Evolutionary conservation across 2,113 vertebrate species (phyloP), one percentile per base, ranked within the genome.

Genomic region (Tetrao urogallus): DNA sequence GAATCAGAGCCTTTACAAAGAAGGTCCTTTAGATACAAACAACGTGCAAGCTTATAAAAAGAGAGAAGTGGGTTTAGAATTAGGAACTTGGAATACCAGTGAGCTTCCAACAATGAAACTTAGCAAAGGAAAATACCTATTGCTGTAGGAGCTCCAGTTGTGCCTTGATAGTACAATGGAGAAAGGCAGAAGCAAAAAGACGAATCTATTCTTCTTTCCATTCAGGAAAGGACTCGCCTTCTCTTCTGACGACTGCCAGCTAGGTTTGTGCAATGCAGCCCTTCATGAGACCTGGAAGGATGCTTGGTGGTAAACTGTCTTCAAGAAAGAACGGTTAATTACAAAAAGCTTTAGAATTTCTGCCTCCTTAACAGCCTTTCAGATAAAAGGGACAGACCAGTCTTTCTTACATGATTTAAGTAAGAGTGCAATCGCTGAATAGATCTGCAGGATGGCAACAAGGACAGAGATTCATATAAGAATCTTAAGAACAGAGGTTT

Each of bases 271-370:
- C 88, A 75, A 11, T 34, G 73, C 27, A 94, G 93, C 95, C 93
- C 96, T 96, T 92, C 90, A 81, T 83, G 89, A 95, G 95, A 89
- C 89, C 95, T 89, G 92, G 89, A 93, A 95, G 54, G 94, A 88
- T 93, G 91, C 88, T 91, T 82, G 92, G 90, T 94, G 88, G 91
- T 95, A 96, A 96, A 95, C 93, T 95, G 88, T 95, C 91, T 94
- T 94, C 85, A 90, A 91, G 93, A 90, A 94, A 93, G 94, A 94
- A 7, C 92, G 90, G 94, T 96, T 92, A 80, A 86, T 93, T 93
- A 94, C 77, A 96, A 97, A 95, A 92, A 95, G 86, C 94, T 97
- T 97, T 94, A 96, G 93, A 96, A 96, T 95, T 84, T 95, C 83
- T 86, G 80, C 73, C 86, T 95, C 90, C 94, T 90, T 97, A 92